Conservation (phyloP, 2,888 invertebrate species). For the Drosophila sordidapex region DNA sequence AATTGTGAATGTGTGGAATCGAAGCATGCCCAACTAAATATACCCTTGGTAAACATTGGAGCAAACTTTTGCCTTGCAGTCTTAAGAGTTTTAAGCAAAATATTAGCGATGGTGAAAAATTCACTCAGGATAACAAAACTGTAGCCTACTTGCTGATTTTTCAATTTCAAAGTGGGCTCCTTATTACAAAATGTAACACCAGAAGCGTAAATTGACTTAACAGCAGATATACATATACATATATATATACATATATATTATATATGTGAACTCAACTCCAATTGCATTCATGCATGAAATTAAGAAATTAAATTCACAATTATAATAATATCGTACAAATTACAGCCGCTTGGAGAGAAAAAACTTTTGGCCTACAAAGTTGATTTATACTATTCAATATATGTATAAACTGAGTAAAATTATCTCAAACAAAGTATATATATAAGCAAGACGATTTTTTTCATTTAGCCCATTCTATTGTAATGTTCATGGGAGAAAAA, state of each 20-base stretch:
- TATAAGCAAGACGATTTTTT: neutral
- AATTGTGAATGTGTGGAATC: neutral
- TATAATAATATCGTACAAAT: neutral
- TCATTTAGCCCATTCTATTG: neutral
- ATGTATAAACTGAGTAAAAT: neutral
- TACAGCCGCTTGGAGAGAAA: neutral
- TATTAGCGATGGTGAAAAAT: neutral
- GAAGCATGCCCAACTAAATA: neutral
- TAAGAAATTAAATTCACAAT: neutral
- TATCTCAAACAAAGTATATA: neutral
- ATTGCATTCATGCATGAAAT: conserved; percentile 1
- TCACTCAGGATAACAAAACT: neutral
- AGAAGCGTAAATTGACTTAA: neutral
- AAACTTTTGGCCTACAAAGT: neutral
- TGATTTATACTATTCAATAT: neutral
- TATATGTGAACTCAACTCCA: neutral
- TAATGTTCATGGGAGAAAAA: neutral
- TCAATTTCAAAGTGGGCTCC: neutral
- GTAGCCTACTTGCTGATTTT: neutral
- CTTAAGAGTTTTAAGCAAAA: neutral
- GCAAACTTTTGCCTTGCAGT: neutral
- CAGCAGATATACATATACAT: neutral
- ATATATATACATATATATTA: neutral
- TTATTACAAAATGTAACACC: neutral
- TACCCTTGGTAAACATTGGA: neutral